Percentiles rank a stretch among this genome's conserved stretches.
phyloP scores from a whole-genome alignment of 2,113 vertebrate genomes.

The Petromus typicus region DNA sequence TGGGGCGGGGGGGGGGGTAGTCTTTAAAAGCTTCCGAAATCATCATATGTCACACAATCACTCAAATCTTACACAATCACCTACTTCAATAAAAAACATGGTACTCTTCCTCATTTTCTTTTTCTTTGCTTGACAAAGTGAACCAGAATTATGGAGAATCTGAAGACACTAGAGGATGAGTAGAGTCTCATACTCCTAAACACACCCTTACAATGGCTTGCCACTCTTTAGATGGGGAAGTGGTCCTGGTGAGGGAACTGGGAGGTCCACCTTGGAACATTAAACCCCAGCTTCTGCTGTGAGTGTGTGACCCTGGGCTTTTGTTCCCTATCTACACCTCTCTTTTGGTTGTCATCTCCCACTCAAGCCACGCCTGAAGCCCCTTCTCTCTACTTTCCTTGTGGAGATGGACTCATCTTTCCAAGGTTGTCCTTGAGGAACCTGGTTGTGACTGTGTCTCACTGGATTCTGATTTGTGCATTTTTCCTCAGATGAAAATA shows the following conservation, averaged over 20 bases:
- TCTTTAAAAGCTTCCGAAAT: not conserved
- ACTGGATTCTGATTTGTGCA: not conserved
- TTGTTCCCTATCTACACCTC: not conserved
- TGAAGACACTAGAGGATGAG: not conserved
- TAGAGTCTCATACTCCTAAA: not conserved
- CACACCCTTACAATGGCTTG: not conserved
- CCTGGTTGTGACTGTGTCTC: not conserved
- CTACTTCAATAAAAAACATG: not conserved
- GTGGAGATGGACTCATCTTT: not conserved
- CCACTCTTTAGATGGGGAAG: too few species aligned
- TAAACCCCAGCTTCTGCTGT: not conserved
- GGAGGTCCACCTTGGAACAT: not conserved
- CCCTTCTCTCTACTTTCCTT: not conserved
- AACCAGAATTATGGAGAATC: not conserved
- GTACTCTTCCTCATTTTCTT: not conserved
- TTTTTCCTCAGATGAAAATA: not conserved
- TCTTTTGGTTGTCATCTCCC: not conserved
- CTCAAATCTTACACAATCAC: not conserved
- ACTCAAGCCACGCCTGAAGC: not conserved
- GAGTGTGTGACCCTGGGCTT: not conserved
- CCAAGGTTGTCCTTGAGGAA: not conserved
- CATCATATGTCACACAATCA: not conserved
- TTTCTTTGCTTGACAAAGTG: not conserved
- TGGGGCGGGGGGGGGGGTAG: conserved; percentile 68
- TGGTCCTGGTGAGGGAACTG: accelerated